Evolutionary conservation across 2,797 vertebrate species (phyloP), one percentile per base, ranked within the genome.

Genomic region (Heliangelus exortis): DNA sequence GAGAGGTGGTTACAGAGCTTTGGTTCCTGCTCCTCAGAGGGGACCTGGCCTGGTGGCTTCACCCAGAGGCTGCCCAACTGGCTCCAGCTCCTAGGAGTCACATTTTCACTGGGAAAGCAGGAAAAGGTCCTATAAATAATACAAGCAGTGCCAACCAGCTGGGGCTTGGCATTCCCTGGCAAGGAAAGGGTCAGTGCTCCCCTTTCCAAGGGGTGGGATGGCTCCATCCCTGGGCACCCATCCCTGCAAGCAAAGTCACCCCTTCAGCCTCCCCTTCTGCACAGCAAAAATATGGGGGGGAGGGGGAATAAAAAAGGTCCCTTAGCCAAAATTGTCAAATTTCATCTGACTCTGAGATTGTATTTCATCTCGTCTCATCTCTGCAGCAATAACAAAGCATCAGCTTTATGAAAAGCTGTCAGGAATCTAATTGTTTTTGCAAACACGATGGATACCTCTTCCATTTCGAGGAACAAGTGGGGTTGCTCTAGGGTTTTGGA

Each of bases 401-500:
- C 47, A 15, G 13, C 4, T 9, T 51, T 62, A 68, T 31, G 72
- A 89, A 71, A 85, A 93, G 69, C 34, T 58, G 90, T 83, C 86
- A 82, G 29, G 91, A 79, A 87, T 71, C 34, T 18, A 23, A 83
- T 83, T 90, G 82, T 94, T 96, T 96, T 94, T 59, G 72, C 87
- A 84, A 92, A 88, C 86, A 65, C 45, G 61, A n/a, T 20, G 29
- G 89, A 90, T 94, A 89, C 15, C 92, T 85, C 91, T 96, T 95
- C 82, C 84, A 69, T 94, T 96, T 72, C 93, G 74, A 93, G 93
- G 75, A 95, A 90, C 13, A 71, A 96, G 92, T 39, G 29, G 57
- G 22, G 79, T 59, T 91, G 73, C 84, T 95, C 93, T 96, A 71
- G 84, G 77, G 82, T 82, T 83, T 83, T 83, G 93, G 97, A 94